phyloP scores from a whole-genome alignment of 2,113 vertebrate genomes.

The Cyphomyrus plagiostoma region DNA sequence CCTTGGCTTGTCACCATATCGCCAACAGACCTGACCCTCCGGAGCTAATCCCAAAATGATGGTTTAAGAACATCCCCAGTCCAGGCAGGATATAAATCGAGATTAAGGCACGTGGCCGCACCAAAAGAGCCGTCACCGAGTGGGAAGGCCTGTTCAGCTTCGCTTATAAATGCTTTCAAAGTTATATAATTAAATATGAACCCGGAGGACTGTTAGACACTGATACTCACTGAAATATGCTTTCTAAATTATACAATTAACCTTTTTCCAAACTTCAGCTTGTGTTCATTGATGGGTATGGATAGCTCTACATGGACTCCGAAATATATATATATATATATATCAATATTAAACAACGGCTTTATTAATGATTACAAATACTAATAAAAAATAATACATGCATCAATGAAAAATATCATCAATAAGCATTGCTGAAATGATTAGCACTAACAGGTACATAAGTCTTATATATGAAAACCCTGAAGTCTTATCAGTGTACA shows the following conservation, averaged over 20 bases:
- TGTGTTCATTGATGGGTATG: neutral
- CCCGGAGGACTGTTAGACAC: neutral
- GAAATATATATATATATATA: neutral
- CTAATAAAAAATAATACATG: neutral
- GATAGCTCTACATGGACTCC: neutral
- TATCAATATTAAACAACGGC: neutral
- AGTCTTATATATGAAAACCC: neutral
- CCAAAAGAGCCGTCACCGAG: neutral
- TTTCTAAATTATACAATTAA: neutral
- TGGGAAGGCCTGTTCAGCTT: neutral
- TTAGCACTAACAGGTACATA: neutral
- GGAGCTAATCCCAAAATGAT: constrained; percentile 2
- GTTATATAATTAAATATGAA: neutral
- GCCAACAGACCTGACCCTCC: neutral
- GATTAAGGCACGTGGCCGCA: neutral
- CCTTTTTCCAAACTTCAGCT: neutral
- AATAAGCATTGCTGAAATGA: neutral
- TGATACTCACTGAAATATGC: neutral
- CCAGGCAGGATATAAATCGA: neutral
- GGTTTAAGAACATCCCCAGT: neutral
- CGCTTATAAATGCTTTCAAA: neutral
- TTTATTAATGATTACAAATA: neutral
- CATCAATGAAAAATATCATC: neutral
- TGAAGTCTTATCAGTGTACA: neutral
- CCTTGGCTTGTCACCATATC: neutral